Evolutionary conservation across 2,888 invertebrate species (phyloP).

Genomic region (Formica aserva): DNA sequence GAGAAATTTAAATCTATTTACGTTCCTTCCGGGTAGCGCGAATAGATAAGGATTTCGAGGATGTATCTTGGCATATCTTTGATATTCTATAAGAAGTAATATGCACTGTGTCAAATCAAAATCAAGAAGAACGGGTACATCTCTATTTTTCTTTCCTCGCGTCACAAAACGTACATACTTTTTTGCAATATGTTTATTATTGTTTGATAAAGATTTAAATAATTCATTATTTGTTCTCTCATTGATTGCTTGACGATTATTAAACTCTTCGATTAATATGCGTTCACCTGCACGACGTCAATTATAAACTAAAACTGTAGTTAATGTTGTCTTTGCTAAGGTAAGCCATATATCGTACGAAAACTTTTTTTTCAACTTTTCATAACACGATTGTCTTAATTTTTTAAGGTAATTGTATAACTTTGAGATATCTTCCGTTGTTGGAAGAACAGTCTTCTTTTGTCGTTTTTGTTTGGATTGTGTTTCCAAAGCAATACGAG

Average conservation of each 20-base stretch:
- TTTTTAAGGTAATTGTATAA: conserved; percentile 8
- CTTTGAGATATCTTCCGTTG: neutral
- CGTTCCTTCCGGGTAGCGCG: neutral
- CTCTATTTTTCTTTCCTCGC: conserved; percentile 4
- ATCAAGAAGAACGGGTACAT: neutral
- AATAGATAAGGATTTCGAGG: neutral
- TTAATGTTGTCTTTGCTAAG: neutral
- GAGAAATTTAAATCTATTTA: neutral
- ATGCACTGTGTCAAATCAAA: neutral
- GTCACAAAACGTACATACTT: neutral
- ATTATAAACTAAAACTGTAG: neutral
- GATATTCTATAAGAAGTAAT: neutral
- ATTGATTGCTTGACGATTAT: conserved; percentile 5
- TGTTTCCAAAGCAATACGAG: conserved; percentile 7
- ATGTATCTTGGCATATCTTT: conserved; percentile 2
- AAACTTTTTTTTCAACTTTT: neutral
- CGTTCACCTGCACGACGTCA: conserved; percentile 9
- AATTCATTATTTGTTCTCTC: neutral
- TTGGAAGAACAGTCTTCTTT: neutral
- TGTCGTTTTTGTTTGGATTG: neutral
- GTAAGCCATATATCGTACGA: neutral
- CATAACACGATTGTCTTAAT: neutral
- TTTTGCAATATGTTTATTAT: neutral
- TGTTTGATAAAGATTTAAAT: neutral
- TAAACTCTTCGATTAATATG: neutral